Base-by-base conservation (phyloP, 2,797 vertebrate species). In the Hybognathus amarus region DNA sequence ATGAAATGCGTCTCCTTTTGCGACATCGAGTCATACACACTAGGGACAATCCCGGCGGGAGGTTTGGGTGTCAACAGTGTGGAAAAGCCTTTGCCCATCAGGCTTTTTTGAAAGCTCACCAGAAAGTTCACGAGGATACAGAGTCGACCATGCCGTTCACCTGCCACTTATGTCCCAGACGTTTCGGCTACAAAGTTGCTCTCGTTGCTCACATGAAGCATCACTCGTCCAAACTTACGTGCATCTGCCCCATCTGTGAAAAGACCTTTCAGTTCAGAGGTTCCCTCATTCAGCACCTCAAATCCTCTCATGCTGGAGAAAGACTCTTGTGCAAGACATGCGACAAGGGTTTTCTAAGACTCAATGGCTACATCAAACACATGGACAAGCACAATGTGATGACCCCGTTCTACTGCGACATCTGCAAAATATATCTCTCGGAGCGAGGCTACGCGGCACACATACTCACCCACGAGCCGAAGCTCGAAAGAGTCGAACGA, bases 401-500 rank as follows among this genome's bases (percentile, higher is more conserved):
- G 54, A 90, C 92, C 1, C 91, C 91, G 0, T 92, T 82, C 69
- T 88, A 89, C 88, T 92, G 92, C 64, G 50, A 85, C 69, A 38
- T 75, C 64, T 93, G 92, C 85, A 86, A 89, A 83, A 89, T 92
- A 78, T 91, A 92, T 5, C 89, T 91, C 82, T 92, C 90, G 0
- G 80, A 91, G 89, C 54, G 91, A 0, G 91, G 91, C 6, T 88
- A 90, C 77, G 59, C n/a, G 2, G 64, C 87, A 22, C 91, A 93
- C 86, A 74, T 86, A 67, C 88, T 56, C 5, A 90, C 89, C 77
- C 88, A 92, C 56, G 27, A 89, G 67, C 87, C 79, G 79, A 89
- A 83, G 24, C 24, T 6, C 2, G 76, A 18, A n/a, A 13, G 42
- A 61, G 40, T 63, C n/a, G 1, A n/a, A 6, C 13, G 80, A 67